Evolutionary conservation across 2,113 vertebrate genomes (phyloP).

Genomic region (Gasterosteus aculeatus): DNA sequence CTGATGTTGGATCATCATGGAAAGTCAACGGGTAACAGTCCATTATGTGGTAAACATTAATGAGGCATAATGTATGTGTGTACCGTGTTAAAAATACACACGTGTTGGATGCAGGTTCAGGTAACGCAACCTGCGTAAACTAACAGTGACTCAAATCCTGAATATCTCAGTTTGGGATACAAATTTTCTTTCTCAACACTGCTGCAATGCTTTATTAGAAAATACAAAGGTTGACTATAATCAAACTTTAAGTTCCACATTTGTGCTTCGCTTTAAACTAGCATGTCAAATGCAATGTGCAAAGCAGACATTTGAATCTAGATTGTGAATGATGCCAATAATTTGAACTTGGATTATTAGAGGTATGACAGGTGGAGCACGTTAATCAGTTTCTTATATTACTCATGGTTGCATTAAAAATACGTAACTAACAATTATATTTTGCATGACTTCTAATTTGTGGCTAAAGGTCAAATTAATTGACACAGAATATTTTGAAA

Average conservation of each 20-base stretch:
- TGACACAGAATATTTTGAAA: neutral
- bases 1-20: conserved; percentile 2
- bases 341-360: neutral
- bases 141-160: too few relatives aligned
- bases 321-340: neutral
- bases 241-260: neutral
- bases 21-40: neutral
- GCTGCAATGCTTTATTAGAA: neutral
- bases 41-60: neutral
- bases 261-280: neutral
- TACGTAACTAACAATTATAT: neutral
- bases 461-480: neutral
- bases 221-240: neutral
- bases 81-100: neutral
- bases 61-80: neutral
- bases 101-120: neutral
- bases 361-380: neutral
- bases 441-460: neutral
- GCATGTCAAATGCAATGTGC: too few relatives aligned
- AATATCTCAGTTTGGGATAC: neutral
- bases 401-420: neutral
- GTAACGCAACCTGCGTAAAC: neutral
- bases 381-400: neutral
- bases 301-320: too few relatives aligned
- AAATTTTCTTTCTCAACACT: neutral